Base-by-base conservation (phyloP, 2,888 invertebrate genomes). In the Sabatieria punctata region DNA sequence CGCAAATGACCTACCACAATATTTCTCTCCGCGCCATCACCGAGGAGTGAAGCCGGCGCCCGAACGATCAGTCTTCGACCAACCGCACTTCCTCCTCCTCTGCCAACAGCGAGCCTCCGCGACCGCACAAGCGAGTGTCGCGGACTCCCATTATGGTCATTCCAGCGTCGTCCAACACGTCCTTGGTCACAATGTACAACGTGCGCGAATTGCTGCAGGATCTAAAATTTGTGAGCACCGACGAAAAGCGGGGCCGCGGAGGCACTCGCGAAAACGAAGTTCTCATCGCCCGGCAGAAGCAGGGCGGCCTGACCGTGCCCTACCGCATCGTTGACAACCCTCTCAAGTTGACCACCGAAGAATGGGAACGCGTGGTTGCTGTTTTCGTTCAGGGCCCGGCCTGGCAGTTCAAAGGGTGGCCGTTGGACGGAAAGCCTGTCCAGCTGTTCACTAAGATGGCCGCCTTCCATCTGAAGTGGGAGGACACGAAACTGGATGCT, bases 311-410 rank as follows among this genome's bases (percentile, higher is more conserved):
- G 21, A 68, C 71, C 27, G 89, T 93, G 44, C 93, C 95, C 4
- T 95, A 93, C 58, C 77, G 95, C 43, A 82, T 97, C 1, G 84
- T 97, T 37, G 97, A 97, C 66, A 93, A 91, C 70, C 89, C 93
- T 0, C 76, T 80, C 30, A 84, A 91, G 64, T 72, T 97, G 42
- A 78, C 79, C 0, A 78, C 81, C 2, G 82, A 85, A 24, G 97
- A 99, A 64, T 97, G 97, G 95, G 89, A 91, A 57, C 75, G 97
- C 47, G 95, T 97, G 1, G 95, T 97, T 1, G 95, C 85, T 0
- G 95, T 97, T 0, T 97, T 97, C 69, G 95, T 95, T 0, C 86
- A 93, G 76, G 97, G 97, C 0, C 95, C 93, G 1, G 86, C 91
- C 0, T 97, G 97, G 97, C 97, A 11, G 30, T 30, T 11, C 8